Conservation (phyloP, 2,888 invertebrate genomes). For the Schizaphis graminum region DNA sequence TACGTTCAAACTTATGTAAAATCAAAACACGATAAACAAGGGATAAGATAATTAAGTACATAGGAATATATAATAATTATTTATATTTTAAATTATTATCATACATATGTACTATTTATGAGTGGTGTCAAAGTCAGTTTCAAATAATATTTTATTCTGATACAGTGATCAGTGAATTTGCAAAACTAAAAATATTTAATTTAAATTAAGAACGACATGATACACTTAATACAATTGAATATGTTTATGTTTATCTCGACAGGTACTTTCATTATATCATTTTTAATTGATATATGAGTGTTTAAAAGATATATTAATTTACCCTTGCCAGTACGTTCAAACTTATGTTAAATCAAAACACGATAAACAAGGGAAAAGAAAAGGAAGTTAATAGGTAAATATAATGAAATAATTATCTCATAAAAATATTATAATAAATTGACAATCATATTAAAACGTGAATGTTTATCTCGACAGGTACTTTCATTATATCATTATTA, state of each 20-base stretch:
- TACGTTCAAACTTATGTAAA: slow-evolving; percentile 33
- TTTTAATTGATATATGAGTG: slow-evolving; percentile 26
- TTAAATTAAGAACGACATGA: no score
- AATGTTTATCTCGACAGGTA: slow-evolving; percentile 59
- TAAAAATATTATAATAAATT: not conserved
- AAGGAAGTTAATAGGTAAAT: no score
- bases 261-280: slow-evolving; percentile 48
- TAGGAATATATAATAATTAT: no score
- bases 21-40: slow-evolving; percentile 52
- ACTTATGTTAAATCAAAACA: slow-evolving; percentile 43
- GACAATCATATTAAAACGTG: not conserved
- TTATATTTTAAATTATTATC: no score
- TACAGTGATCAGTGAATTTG: no score
- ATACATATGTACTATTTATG: no score
- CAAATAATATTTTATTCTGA: no score
- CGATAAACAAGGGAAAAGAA: slow-evolving; percentile 24
- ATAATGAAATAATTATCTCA: no score
- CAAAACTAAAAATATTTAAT: no score
- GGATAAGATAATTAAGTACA: not conserved
- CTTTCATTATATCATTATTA: slow-evolving; percentile 38
- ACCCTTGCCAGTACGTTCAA: slow-evolving; percentile 43
- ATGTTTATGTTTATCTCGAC: slow-evolving; percentile 21
- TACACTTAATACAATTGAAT: no score
- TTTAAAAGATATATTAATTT: slow-evolving; percentile 44
- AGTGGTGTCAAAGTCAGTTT: no score